A percentile compares a stretch with the other conserved stretches of the same genome.
Evolutionary conservation across 2,888 invertebrate genomes (phyloP).

Genomic region (Laspeyria flexula): DNA sequence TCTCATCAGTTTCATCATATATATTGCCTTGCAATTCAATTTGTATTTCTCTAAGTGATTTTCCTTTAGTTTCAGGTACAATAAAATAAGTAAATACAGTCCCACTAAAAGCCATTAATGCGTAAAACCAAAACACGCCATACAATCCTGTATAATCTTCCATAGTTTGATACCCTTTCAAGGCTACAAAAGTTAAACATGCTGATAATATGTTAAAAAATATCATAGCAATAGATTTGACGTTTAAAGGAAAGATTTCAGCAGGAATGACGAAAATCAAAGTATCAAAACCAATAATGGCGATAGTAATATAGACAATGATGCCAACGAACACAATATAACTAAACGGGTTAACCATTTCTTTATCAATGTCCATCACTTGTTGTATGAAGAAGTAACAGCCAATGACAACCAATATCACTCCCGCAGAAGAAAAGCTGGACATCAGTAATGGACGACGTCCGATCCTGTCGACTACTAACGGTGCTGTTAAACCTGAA

Average conservation of each 20-base stretch:
- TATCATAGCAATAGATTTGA: slow-evolving; percentile 84
- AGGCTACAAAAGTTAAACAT: slow-evolving; percentile 76
- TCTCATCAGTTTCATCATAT: slow-evolving; percentile 47
- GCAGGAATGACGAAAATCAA: slow-evolving; percentile 81
- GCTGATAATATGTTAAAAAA: slow-evolving; percentile 78
- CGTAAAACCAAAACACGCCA: slow-evolving; percentile 82
- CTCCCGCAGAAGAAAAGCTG: slow-evolving; percentile 65
- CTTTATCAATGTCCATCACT: slow-evolving; percentile 51
- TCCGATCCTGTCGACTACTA: slow-evolving; percentile 71
- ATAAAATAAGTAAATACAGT: slow-evolving; percentile 75
- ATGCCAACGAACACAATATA: slow-evolving; percentile 75
- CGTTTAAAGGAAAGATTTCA: slow-evolving; percentile 86
- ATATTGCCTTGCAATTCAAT: slow-evolving; percentile 71
- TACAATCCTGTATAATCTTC: slow-evolving; percentile 77
- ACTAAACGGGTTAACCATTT: slow-evolving; percentile 56
- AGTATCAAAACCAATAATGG: slow-evolving; percentile 76
- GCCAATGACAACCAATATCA: slow-evolving; percentile 56
- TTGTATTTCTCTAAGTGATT: slow-evolving; percentile 70
- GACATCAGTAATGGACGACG: slow-evolving; percentile 78
- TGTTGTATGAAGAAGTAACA: slow-evolving; percentile 72
- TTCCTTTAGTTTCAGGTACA: slow-evolving; percentile 86
- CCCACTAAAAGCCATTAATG: slow-evolving; percentile 74
- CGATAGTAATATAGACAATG: slow-evolving; percentile 58
- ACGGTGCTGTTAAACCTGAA: slow-evolving; percentile 71
- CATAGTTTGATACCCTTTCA: slow-evolving; percentile 81